Base-by-base conservation (phyloP, 2,797 vertebrate genomes). In the Pelochelys cantorii region DNA sequence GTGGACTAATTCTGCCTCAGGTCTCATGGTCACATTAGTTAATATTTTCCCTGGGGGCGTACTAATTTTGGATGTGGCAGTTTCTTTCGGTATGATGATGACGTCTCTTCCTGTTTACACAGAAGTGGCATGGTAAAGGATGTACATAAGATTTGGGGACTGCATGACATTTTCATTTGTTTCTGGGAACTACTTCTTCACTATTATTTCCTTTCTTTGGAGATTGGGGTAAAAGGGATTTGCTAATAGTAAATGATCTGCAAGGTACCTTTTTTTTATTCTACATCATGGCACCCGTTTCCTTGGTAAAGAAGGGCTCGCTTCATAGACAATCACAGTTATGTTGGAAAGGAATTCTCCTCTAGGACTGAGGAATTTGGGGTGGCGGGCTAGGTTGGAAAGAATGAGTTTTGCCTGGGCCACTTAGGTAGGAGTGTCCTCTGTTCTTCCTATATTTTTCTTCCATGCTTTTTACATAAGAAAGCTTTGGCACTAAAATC, bases 31-130 rank as follows among this genome's bases (percentile, higher is more conserved):
- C 65, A n/a, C 65, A 68, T 68, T n/a, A 34, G n/a, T 34, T 68
- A 34, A 68, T 68, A 68, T 68, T 75, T 90, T 85, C 71, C 37
- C 37, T 83, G 31, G 7, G 7, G 60, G 59, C 52, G 17, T 12
- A 1, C 31, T 56, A 18, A 20, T 0, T 0, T 17, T 90, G 55
- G 48, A 53, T 56, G 25, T 87, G 83, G 57, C 55, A 86, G 71
- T 48, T 90, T 83, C 75, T 93, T 95, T 95, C 81, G 23, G 12
- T 53, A 55, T 20, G 75, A 53, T 31, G 31, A 55, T 22, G 27
- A 77, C 75, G 48, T 87, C 11, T 48, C 75, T 79, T 95, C 77
- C 68, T 25, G 2, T 7, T 22, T n/a, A 20, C 27, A 68, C 65
- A 68, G 65, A 78, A 5, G 74, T 2, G 29, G 7, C 12, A 82